Conservation (phyloP, 2,888 invertebrate genomes). For the Gymnocheta viridis region DNA sequence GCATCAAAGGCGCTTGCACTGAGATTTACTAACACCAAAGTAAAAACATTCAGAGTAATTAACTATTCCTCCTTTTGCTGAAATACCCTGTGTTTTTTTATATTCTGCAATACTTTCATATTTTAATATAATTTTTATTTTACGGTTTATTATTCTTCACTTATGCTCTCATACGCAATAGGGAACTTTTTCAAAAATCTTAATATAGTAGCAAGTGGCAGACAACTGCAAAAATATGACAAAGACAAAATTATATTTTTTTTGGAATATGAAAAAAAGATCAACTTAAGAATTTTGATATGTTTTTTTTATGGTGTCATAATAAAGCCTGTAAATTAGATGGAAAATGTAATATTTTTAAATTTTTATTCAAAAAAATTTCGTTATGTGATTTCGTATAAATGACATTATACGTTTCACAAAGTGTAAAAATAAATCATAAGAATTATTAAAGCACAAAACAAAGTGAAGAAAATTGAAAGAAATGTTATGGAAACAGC, state of each 20-base stretch:
- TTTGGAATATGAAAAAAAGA: background rate
- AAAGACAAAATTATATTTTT: constrained; percentile 16
- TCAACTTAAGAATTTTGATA: constrained; percentile 49
- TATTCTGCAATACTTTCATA: constrained; percentile 8
- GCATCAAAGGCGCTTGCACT: too few species aligned
- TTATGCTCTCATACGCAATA: constrained; percentile 42
- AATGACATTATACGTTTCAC: constrained; percentile 24
- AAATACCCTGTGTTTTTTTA: background rate
- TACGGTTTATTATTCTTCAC: constrained; percentile 65
- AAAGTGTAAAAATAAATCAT: constrained; percentile 60
- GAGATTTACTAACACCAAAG: too few species aligned
- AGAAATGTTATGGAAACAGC: constrained; percentile 63
- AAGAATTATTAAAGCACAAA: constrained; percentile 52
- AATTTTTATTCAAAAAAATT: constrained; percentile 24
- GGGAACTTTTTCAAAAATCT: constrained; percentile 3
- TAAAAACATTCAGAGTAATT: too few species aligned
- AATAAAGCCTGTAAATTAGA: constrained; percentile 62
- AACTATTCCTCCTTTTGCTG: background rate
- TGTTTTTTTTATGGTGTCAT: constrained; percentile 43
- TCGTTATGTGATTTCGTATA: background rate
- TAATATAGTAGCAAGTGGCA: constrained; percentile 55
- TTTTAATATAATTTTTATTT: constrained; percentile 59
- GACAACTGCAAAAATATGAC: constrained; percentile 40
- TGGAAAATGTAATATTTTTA: constrained; percentile 64
- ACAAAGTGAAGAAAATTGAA: constrained; percentile 31